phyloP scores from a whole-genome alignment of 2,888 invertebrate genomes.

The Baronia brevicornis region DNA sequence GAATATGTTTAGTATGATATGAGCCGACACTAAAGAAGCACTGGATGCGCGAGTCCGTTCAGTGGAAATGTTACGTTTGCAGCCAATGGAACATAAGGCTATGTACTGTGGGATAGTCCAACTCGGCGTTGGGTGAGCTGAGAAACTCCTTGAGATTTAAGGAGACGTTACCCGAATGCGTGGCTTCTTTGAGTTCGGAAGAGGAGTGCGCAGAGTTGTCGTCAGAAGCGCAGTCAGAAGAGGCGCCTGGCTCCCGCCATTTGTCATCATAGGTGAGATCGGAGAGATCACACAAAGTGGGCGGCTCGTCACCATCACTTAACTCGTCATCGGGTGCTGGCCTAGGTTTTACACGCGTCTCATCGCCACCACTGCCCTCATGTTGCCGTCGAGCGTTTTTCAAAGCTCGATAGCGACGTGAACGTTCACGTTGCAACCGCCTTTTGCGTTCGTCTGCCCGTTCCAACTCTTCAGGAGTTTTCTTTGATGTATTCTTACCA shows the following conservation, averaged over 20 bases:
- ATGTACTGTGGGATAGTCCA: conserved; percentile 68
- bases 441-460: conserved; percentile 65
- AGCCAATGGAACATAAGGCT: conserved; percentile 73
- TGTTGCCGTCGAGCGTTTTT: conserved; percentile 65
- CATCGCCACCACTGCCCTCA: conserved; percentile 45
- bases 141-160: conserved; percentile 56
- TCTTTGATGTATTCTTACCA: conserved; percentile 61
- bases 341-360: conserved; percentile 39
- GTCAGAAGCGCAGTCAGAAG: conserved; percentile 60
- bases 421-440: conserved; percentile 59
- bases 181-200: conserved; percentile 38
- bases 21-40: conserved; percentile 27
- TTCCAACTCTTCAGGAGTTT: conserved; percentile 63
- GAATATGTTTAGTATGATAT: conserved; percentile 22
- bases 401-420: conserved; percentile 59
- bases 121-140: conserved; percentile 60
- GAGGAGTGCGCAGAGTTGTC: conserved; percentile 63
- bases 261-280: conserved; percentile 55
- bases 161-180: conserved; percentile 32
- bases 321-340: conserved; percentile 48
- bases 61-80: conserved; percentile 56
- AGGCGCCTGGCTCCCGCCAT: conserved; percentile 45
- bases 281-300: conserved; percentile 63
- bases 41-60: conserved; percentile 20
- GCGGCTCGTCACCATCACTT: conserved; percentile 63